These are phyloP conservation scores for Holacanthella duospinosa DNA, from an alignment of 2,888 invertebrate genomes.

Conservation along the genomic window DNA sequence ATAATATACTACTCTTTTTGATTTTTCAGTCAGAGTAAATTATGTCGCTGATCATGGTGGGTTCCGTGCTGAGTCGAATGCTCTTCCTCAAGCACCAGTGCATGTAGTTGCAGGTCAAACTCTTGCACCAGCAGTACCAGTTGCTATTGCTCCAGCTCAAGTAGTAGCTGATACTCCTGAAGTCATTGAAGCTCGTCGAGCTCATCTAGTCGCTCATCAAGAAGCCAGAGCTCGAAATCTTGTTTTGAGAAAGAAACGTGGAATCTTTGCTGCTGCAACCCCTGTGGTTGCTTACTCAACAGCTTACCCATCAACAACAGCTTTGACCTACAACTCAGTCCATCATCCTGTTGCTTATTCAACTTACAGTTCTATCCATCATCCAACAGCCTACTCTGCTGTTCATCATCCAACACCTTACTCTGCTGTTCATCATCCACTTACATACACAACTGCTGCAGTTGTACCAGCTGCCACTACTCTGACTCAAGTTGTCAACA, in stretches of 20 bases:
- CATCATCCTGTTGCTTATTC: not conserved
- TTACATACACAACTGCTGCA: constrained; percentile 26
- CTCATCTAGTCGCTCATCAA: not conserved
- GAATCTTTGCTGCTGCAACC: not conserved
- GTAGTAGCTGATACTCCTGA: not conserved
- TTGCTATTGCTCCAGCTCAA: not conserved
- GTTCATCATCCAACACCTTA: constrained; percentile 6
- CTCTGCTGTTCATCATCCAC: constrained; percentile 12
- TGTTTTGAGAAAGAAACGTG: constrained; percentile 3
- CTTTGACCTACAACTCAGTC: not conserved
- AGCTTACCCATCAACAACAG: not conserved
- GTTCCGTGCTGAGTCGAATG: constrained; percentile 4
- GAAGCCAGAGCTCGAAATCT: constrained; percentile 2
- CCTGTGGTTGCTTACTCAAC: not conserved
- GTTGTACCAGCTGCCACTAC: constrained; percentile 34
- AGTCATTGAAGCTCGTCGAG: not conserved
- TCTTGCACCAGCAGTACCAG: not conserved
- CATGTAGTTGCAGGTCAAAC: not conserved
- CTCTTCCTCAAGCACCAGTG: constrained; percentile 4
- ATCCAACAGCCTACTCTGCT: not conserved
- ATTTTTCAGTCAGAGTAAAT: constrained; percentile 40
- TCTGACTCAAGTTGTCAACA: constrained; percentile 42
- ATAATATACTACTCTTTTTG: not conserved
- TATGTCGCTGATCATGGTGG: constrained; percentile 43
- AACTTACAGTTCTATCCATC: not conserved